A percentile compares a stretch with the other conserved stretches of the same genome.
phyloP scores from a whole-genome alignment of 2,797 vertebrate genomes.

The Poeciliopsis presidionis region DNA sequence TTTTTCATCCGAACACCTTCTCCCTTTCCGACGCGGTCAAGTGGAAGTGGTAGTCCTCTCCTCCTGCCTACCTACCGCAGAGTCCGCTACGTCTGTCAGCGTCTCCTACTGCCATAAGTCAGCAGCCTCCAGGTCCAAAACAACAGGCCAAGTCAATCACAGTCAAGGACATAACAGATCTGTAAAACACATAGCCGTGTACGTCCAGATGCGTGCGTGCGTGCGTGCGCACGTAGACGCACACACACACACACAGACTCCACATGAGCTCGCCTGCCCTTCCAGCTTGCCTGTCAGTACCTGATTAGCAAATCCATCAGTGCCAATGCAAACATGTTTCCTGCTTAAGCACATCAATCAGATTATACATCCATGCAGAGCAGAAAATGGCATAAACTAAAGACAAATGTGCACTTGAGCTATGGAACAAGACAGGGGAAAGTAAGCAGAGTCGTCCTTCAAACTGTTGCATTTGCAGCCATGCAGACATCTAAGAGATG shows the following conservation, averaged over 20 bases:
- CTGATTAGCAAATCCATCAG: constrained; percentile 55
- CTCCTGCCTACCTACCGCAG: constrained; percentile 68
- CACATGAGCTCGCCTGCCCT: constrained; percentile 16
- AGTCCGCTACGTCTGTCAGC: constrained; percentile 67
- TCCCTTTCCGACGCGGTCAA: constrained; percentile 32
- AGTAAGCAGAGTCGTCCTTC: constrained; percentile 22
- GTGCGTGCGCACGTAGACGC: neutral
- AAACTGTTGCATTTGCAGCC: neutral
- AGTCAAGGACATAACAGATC: constrained; percentile 47
- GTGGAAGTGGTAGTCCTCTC: constrained; percentile 57
- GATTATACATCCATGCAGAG: constrained; percentile 30
- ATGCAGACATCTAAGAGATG: neutral
- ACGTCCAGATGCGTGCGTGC: constrained; percentile 34
- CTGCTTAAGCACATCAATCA: constrained; percentile 50
- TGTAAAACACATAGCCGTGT: constrained; percentile 51
- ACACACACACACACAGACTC: neutral
- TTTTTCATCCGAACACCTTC: constrained; percentile 66
- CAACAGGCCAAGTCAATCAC: constrained; percentile 56
- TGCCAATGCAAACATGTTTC: constrained; percentile 69
- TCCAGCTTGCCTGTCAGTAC: constrained; percentile 58
- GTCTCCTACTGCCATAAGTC: constrained; percentile 48
- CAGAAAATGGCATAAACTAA: constrained; percentile 28
- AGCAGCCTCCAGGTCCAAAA: constrained; percentile 46
- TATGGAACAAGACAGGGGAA: neutral
- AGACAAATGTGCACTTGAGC: constrained; percentile 50